Percentiles rank a stretch among this genome's conserved stretches.
phyloP scores from a whole-genome alignment of 2,888 invertebrate species.

The Leucoma salicis region DNA sequence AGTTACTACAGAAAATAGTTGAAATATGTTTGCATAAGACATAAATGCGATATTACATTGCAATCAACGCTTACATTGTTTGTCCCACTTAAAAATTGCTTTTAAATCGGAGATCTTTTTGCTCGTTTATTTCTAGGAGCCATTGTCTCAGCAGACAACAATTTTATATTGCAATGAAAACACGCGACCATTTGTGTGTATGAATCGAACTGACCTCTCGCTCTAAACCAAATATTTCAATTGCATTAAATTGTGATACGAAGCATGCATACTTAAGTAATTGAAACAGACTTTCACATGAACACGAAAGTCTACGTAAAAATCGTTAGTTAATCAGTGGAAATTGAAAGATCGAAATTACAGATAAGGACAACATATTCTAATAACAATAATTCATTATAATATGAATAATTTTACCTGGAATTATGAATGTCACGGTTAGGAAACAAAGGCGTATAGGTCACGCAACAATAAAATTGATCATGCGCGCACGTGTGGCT shows the following conservation, averaged over 20 bases:
- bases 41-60: slow-evolving; percentile 33
- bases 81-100: slow-evolving; percentile 52
- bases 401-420: slow-evolving; percentile 33
- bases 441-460: slow-evolving; percentile 55
- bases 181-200: slow-evolving; percentile 51
- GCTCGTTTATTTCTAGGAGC: slow-evolving; percentile 43
- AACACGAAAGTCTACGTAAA: slow-evolving; percentile 49
- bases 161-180: slow-evolving; percentile 56
- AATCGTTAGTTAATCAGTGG: slow-evolving; percentile 33
- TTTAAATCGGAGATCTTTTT: slow-evolving; percentile 48
- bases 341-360: slow-evolving; percentile 19
- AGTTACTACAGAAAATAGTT: slow-evolving; percentile 14
- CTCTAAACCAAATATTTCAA: slow-evolving; percentile 71
- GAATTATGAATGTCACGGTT: slow-evolving; percentile 63
- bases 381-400: slow-evolving; percentile 8
- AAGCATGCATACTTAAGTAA: slow-evolving; percentile 59
- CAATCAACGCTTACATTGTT: slow-evolving; percentile 36
- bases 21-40: slow-evolving; percentile 34
- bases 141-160: slow-evolving; percentile 56
- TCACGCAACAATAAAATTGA: slow-evolving; percentile 63
- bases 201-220: slow-evolving; percentile 53
- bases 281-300: slow-evolving; percentile 59
- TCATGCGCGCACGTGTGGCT: slow-evolving; percentile 47
- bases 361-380: slow-evolving; percentile 14
- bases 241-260: slow-evolving; percentile 69